Percentiles rank a stretch among this genome's conserved stretches.
Evolutionary conservation across 2,113 vertebrate species (phyloP).

Genomic region (Morphnarchus princeps): DNA sequence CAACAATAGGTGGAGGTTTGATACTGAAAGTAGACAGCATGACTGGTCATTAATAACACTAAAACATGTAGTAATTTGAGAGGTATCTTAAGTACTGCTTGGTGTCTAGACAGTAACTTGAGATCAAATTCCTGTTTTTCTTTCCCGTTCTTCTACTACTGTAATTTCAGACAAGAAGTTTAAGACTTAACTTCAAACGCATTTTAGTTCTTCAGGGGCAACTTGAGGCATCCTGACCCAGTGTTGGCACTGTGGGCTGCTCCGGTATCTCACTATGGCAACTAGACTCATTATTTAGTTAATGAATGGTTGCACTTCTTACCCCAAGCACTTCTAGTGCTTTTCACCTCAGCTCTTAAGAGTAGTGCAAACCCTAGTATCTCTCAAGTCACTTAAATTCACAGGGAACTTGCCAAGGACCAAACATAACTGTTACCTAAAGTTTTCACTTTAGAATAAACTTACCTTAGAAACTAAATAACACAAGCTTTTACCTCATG

Average conservation of each 20-base stretch:
- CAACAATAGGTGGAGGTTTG: background rate
- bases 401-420: background rate
- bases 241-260: too few relatives aligned
- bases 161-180: background rate
- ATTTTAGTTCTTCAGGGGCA: background rate
- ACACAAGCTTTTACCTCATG: background rate
- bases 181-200: background rate
- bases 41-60: background rate
- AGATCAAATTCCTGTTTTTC: background rate
- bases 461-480: background rate
- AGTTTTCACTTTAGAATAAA: background rate
- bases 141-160: background rate
- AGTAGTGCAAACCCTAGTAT: background rate
- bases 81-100: background rate
- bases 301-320: background rate
- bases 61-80: background rate
- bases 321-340: background rate
- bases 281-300: background rate
- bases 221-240: background rate
- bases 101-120: background rate
- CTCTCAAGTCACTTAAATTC: background rate
- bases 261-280: background rate
- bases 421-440: background rate
- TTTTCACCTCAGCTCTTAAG: background rate
- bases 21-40: background rate